Conservation (phyloP, 2,888 invertebrate genomes). For the Callyntrura guangdongensis region DNA sequence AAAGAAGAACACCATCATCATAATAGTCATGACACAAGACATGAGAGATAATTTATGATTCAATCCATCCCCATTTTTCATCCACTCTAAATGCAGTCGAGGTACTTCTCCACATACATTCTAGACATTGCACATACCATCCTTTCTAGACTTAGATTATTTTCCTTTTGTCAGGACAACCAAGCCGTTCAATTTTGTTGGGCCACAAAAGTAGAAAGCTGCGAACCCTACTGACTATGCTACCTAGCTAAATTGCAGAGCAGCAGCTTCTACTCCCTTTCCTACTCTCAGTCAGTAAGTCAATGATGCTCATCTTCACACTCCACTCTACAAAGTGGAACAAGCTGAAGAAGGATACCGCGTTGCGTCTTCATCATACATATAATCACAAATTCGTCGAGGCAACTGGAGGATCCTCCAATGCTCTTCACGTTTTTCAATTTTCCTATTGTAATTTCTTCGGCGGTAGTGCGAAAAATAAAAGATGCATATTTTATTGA, state of each 20-base stretch:
- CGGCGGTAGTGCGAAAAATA: too few relatives aligned
- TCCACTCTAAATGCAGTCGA: conserved; percentile 57
- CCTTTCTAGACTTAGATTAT: neutral
- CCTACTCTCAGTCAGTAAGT: neutral
- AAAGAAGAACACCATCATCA: neutral
- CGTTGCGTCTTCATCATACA: too few relatives aligned
- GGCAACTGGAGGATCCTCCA: neutral
- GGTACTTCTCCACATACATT: neutral
- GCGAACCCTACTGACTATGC: too few relatives aligned
- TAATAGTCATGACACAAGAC: conserved; percentile 20
- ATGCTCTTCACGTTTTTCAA: neutral
- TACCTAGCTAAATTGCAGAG: neutral
- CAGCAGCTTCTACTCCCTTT: neutral
- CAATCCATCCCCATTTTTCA: conserved; percentile 67
- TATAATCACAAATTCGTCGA: neutral
- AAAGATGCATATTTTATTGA: too few relatives aligned
- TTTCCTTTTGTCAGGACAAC: conserved; percentile 4
- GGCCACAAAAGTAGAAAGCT: neutral
- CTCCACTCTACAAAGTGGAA: neutral
- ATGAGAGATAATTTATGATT: conserved; percentile 61
- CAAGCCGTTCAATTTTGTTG: neutral
- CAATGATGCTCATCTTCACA: conserved; percentile 26
- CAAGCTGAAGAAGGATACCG: neutral
- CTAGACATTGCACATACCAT: neutral
- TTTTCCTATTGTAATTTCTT: too few relatives aligned